These are phyloP conservation scores for Paedocypris sp. DNA, from an alignment of 2,113 vertebrate species.

Conservation along the genomic window DNA sequence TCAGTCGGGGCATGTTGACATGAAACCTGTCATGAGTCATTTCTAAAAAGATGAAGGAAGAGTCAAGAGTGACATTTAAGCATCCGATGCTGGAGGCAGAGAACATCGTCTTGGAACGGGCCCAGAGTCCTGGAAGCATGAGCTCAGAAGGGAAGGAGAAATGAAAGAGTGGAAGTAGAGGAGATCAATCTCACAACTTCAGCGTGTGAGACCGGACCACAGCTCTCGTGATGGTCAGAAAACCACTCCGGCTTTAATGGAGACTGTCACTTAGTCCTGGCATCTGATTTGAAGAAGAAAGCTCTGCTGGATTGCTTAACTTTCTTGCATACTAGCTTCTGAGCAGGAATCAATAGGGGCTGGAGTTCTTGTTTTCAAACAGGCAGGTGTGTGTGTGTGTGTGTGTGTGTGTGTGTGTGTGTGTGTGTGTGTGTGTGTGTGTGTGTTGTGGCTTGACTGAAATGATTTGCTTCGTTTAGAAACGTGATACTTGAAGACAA, in stretches of 20 bases:
- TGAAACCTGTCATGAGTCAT: background rate
- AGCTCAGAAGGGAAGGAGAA: background rate
- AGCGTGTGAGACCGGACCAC: background rate
- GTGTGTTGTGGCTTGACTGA: too few relatives aligned
- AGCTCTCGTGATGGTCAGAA: constrained; percentile 24
- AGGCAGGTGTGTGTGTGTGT: background rate
- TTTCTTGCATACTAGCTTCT: background rate
- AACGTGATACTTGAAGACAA: too few relatives aligned
- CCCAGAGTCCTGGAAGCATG: background rate
- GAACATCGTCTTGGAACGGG: background rate
- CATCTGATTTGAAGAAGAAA: background rate
- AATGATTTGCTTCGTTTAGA: too few relatives aligned
- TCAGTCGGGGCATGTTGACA: background rate
- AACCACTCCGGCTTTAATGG: constrained; percentile 8
- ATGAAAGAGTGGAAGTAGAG: constrained; percentile 21
- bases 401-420: too few relatives aligned
- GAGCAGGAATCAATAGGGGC: background rate
- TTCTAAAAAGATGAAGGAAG: background rate
- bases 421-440: too few relatives aligned
- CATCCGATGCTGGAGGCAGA: background rate
- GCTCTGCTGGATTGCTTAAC: constrained; percentile 10
- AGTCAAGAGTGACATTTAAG: constrained; percentile 1
- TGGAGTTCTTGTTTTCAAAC: background rate
- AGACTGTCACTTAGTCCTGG: constrained; percentile 9
- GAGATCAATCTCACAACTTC: constrained; percentile 15